Conservation (phyloP, 2,113 vertebrate species). For the Alouatta palliata region DNA sequence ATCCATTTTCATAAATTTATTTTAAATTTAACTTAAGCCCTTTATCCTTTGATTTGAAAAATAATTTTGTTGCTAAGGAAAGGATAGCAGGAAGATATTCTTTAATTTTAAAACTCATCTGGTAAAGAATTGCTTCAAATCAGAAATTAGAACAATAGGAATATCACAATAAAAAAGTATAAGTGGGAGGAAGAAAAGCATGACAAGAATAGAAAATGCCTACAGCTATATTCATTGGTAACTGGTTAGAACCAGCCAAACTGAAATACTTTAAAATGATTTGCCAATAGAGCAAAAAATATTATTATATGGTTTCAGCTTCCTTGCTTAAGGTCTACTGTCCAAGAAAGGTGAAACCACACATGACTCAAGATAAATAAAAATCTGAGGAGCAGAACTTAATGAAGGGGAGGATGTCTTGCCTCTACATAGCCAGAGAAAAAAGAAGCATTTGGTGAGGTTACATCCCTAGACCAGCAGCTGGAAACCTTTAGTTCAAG, state of each 20-base stretch:
- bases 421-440: neutral
- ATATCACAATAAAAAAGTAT: neutral
- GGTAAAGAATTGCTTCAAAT: neutral
- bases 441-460: neutral
- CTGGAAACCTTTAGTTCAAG: neutral
- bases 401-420: neutral
- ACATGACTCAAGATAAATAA: neutral
- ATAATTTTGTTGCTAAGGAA: neutral
- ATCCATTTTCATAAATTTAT: neutral
- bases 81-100: neutral
- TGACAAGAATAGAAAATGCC: neutral
- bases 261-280: neutral
- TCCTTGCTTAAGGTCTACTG: neutral
- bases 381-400: neutral
- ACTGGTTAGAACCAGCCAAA: neutral
- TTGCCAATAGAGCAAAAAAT: neutral
- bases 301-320: neutral
- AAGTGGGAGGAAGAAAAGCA: neutral
- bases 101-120: conserved; percentile 31
- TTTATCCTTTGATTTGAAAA: conserved; percentile 2
- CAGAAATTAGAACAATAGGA: conserved; percentile 17
- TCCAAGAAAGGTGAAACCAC: neutral
- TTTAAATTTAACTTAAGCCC: neutral
- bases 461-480: neutral
- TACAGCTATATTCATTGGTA: neutral